Evolutionary conservation across 2,113 vertebrate species (phyloP), one percentile per base, ranked within the genome.

Genomic region (Albula goreensis): DNA sequence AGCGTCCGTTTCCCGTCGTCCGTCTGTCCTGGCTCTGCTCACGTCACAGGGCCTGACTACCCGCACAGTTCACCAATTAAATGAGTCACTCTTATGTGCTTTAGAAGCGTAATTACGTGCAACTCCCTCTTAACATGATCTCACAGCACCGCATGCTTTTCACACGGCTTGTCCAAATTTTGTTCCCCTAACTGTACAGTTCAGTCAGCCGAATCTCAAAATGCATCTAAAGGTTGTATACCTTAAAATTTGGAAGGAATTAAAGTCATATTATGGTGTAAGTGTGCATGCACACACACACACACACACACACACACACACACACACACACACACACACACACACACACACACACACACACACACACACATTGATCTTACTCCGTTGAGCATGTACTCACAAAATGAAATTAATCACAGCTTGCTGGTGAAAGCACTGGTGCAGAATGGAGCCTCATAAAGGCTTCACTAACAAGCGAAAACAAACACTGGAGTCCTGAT

Each of bases 381-480:
- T 74, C 31, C 70, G 31, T 10, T 74, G 22, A 19, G 22, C n/a
- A 9, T n/a, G 31, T 25, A 9, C 70, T 74, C n/a, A 2, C 66
- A 63, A 85, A 88, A 88, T 84, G 88, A 78, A 93, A 91, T 93
- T 89, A 85, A 90, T 90, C 92, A 88, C 70, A 74, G 70, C n/a
- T 31, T 74, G 70, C 31, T 74, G n/a, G 70, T 31, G 10, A 74
- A 74, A 31, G 22, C 70, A 74, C 10, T 74, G 70, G 31, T 7
- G 12, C 53, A 9, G 22, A 31, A 74, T 74, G 70, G 22, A 74
- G 22, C 70, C 70, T 25, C 22, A 25, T 74, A 74, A 74, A 22
- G 70, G n/a, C n/a, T n/a, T 74, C 25, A 74, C 5, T 31, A 74
- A 74, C 70, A 74, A 74, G 70, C 8, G 70, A 2, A 74, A 74